Percentiles rank a stretch among this genome's conserved stretches.
Evolutionary conservation across 2,797 vertebrate genomes (phyloP).

Genomic region (Spheniscus humboldti): DNA sequence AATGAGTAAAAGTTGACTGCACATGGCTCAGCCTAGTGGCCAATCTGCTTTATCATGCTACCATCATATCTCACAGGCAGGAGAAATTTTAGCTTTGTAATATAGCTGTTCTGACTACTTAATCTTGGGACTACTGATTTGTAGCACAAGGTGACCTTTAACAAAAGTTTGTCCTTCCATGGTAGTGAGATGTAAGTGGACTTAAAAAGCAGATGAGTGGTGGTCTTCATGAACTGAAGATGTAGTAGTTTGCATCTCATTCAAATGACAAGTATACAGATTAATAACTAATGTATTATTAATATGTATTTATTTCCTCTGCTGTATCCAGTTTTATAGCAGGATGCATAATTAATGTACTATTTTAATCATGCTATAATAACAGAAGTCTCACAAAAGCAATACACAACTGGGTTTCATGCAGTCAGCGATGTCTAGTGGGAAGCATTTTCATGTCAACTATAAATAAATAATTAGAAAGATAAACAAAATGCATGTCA

Average conservation of each 20-base stretch:
- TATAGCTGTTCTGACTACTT: neutral
- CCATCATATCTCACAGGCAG: neutral
- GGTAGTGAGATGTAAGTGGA: neutral
- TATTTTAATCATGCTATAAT: slow-evolving; percentile 74
- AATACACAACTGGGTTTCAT: slow-evolving; percentile 58
- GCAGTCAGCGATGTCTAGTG: slow-evolving; percentile 57
- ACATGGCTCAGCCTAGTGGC: neutral
- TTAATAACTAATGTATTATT: slow-evolving; percentile 76
- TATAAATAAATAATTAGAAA: slow-evolving; percentile 72
- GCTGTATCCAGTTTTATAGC: slow-evolving; percentile 68
- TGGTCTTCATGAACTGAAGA: slow-evolving; percentile 20
- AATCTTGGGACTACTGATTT: neutral
- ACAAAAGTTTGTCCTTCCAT: neutral
- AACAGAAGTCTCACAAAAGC: slow-evolving; percentile 64
- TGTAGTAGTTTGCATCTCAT: slow-evolving; percentile 48
- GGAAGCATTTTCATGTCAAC: slow-evolving; percentile 62
- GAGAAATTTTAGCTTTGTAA: neutral
- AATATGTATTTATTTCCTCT: slow-evolving; percentile 70
- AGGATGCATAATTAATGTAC: slow-evolving; percentile 74
- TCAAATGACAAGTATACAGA: slow-evolving; percentile 63
- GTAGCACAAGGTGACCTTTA: neutral
- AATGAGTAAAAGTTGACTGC: neutral
- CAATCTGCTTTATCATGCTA: neutral
- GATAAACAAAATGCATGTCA: slow-evolving; percentile 55
- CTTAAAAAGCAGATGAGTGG: neutral